Evolutionary conservation across 2,113 vertebrate species (phyloP), one percentile per base, ranked within the genome.

Genomic region (Chrysemys picta): DNA sequence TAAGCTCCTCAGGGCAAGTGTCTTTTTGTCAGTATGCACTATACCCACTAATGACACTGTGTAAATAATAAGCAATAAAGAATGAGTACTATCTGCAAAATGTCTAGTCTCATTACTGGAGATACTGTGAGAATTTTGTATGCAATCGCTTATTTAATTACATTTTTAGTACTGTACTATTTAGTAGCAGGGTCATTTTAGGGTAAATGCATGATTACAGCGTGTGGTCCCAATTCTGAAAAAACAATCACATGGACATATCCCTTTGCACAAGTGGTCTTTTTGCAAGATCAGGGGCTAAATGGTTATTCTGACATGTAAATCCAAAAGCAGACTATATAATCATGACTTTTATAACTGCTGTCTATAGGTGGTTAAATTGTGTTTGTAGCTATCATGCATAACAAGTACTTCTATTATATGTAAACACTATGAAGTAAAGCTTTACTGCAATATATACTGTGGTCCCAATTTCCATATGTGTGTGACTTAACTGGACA

Each of bases 1-100:
- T 85, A 88, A 80, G 50, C 24, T 92, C 86, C 96, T 96, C 65
- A 87, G 82, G 92, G 94, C 85, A 91, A 96, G 84, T 2, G 47
- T 47, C 87, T 91, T 88, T 87, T 69, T 83, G 89, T 93, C 93
- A 91, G 82, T 75, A 85, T n/a, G 72, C 31, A 27, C 19, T 84
- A 65, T 57, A 16, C 54, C 65, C 83, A 13, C 85, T 94, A 90
- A 96, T 53, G 80, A 91, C 80, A 56, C 84, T 72, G 92, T 89
- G 75, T 1, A 21, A 84, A 50, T 52, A 59, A 56, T 1, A 24
- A 82, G 54, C 53, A 69, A 56, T 96, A 94, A 96, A 49, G 91
- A 95, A 89, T 3, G 5, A 96, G 75, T 35, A 84, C 82, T 35
- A 56, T 17, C 22, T 4, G 16, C 45, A 49, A 76, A 49, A 89